A percentile compares a stretch with the other conserved stretches of the same genome.
phyloP scores from a whole-genome alignment of 2,113 vertebrate genomes.

The Nyctereutes procyonoides region DNA sequence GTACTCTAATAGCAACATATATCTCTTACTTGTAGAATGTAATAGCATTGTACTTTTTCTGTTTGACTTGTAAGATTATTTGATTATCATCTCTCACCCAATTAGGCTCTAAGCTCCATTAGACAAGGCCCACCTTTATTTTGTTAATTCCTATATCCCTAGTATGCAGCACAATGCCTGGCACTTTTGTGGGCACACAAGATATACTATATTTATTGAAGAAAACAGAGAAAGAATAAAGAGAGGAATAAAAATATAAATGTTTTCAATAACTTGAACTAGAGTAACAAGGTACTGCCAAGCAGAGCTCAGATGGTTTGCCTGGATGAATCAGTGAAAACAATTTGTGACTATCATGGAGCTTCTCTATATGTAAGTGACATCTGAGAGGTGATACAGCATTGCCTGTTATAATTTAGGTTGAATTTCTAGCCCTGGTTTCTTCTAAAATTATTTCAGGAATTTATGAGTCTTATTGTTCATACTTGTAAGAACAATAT shows the following conservation, averaged over 20 bases:
- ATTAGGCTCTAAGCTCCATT: not conserved
- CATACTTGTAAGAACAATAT: not conserved
- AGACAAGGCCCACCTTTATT: not conserved
- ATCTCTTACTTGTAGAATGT: not conserved
- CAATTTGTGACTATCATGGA: not conserved
- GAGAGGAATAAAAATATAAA: not conserved
- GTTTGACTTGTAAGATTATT: not conserved
- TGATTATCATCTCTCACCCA: not conserved
- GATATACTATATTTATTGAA: not conserved
- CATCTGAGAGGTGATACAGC: not conserved
- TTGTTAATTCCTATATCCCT: not conserved
- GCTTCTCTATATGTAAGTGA: not conserved
- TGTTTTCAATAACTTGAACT: not conserved
- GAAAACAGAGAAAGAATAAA: not conserved
- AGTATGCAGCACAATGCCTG: not conserved
- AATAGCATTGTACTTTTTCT: not conserved
- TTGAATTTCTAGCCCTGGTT: constrained; percentile 12
- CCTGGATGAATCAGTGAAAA: not conserved
- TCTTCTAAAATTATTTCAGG: constrained; percentile 10
- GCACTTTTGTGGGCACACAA: not conserved
- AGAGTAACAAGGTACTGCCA: not conserved
- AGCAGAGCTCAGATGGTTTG: not conserved
- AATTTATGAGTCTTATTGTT: not conserved
- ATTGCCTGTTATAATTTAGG: not conserved
- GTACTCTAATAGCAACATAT: not conserved